These are phyloP conservation scores for Polydrusus tereticollis DNA, from an alignment of 2,888 invertebrate species.

Conservation along the genomic window DNA sequence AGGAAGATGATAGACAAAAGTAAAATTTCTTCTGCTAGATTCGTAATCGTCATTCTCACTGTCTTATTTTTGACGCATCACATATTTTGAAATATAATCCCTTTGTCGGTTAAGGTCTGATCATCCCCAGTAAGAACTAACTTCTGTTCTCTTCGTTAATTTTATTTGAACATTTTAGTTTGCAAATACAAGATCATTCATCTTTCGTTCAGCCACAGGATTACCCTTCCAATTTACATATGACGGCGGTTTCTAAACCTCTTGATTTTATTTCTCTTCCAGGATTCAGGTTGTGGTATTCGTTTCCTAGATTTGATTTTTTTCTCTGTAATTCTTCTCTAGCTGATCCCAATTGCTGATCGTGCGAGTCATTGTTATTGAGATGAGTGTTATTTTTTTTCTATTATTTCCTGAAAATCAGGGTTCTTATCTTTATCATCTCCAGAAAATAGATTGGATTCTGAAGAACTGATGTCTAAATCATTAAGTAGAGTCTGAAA, in stretches of 20 bases:
- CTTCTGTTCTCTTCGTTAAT: not conserved
- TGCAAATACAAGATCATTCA: not conserved
- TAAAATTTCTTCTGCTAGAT: not conserved
- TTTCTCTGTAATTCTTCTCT: constrained; percentile 9
- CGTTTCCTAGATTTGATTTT: not conserved
- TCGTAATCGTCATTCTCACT: not conserved
- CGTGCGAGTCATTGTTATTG: not conserved
- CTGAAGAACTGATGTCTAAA: constrained; percentile 10
- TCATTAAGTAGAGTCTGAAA: too few relatives aligned
- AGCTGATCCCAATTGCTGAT: not conserved
- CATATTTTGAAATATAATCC: constrained; percentile 2
- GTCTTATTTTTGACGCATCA: not conserved
- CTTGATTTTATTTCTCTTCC: constrained; percentile 22
- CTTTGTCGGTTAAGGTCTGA: not conserved
- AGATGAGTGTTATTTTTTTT: not conserved
- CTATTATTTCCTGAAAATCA: constrained; percentile 3
- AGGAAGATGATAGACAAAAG: constrained; percentile 1
- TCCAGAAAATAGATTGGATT: constrained; percentile 14
- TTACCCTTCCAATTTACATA: constrained; percentile 7
- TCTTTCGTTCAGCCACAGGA: not conserved
- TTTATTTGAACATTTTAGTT: not conserved
- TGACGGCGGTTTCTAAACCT: not conserved
- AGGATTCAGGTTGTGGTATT: too few relatives aligned
- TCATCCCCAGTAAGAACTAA: not conserved
- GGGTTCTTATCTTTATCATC: constrained; percentile 18